Evolutionary conservation across 2,797 vertebrate genomes (phyloP).

Genomic region (Phoxinus dragarum): DNA sequence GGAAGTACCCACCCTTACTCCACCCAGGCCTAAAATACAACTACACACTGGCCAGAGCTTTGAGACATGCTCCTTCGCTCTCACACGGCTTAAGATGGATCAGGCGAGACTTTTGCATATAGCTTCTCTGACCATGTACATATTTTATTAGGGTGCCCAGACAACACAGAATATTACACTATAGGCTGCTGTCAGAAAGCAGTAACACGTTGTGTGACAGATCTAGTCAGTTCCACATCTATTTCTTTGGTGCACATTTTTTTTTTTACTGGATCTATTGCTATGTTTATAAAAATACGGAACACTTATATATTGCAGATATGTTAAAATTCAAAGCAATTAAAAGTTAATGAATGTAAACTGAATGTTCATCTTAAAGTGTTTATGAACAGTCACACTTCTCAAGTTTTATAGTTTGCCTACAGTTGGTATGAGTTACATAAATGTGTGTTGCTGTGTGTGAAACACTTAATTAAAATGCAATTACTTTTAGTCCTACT

Average conservation of each 20-base stretch:
- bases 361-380: neutral
- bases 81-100: neutral
- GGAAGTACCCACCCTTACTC: constrained; percentile 70
- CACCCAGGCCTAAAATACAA: constrained; percentile 76
- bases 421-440: neutral
- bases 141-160: neutral
- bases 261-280: neutral
- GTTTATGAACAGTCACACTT: neutral
- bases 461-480: neutral
- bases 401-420: neutral
- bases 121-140: neutral
- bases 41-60: constrained; percentile 13
- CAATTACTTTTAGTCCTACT: neutral
- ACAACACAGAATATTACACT: neutral
- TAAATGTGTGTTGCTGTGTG: neutral
- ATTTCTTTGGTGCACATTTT: neutral
- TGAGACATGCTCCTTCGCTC: constrained; percentile 24
- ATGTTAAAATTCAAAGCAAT: neutral
- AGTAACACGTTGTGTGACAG: neutral
- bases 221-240: neutral
- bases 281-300: neutral
- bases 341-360: neutral
- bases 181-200: neutral
- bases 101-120: neutral
- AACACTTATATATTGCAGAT: neutral